Evolutionary conservation across 2,113 vertebrate genomes (phyloP).

Genomic region (Orthonyx spaldingii): DNA sequence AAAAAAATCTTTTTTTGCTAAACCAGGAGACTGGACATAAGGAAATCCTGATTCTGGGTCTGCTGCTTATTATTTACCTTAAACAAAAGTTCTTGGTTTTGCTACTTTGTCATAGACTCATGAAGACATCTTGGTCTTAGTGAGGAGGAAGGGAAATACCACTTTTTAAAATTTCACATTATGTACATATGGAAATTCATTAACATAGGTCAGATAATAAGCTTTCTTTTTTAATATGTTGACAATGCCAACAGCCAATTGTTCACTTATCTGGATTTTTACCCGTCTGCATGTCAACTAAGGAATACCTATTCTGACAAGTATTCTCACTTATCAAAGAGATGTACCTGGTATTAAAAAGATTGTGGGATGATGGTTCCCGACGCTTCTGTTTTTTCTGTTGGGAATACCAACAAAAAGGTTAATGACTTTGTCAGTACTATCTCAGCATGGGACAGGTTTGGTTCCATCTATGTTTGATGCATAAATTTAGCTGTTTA

Average conservation of each 20-base stretch:
- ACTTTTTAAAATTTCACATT: not conserved
- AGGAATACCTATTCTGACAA: not conserved
- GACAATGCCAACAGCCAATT: not conserved
- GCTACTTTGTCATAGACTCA: not conserved
- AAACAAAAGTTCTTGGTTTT: not conserved
- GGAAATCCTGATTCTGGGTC: not conserved
- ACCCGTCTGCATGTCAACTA: not conserved
- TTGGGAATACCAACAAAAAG: not conserved
- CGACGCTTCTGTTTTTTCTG: rapidly evolving
- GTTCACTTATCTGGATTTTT: not conserved
- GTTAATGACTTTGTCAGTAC: not conserved
- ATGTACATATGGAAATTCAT: not conserved
- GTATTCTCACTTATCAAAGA: not conserved
- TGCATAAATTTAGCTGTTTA: not conserved
- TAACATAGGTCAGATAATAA: not conserved
- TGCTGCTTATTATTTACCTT: not conserved
- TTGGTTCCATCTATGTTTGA: not conserved
- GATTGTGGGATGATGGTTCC: not conserved
- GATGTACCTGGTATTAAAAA: not conserved
- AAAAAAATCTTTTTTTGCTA: not conserved
- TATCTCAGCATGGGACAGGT: not conserved
- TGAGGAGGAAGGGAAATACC: not conserved
- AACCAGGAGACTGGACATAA: not conserved
- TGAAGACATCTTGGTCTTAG: not conserved
- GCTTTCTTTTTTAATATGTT: not conserved